A percentile compares a stretch with the other conserved stretches of the same genome.
Conservation (phyloP, 2,888 invertebrate genomes). For the Imbricaverruca yamaguchii region DNA sequence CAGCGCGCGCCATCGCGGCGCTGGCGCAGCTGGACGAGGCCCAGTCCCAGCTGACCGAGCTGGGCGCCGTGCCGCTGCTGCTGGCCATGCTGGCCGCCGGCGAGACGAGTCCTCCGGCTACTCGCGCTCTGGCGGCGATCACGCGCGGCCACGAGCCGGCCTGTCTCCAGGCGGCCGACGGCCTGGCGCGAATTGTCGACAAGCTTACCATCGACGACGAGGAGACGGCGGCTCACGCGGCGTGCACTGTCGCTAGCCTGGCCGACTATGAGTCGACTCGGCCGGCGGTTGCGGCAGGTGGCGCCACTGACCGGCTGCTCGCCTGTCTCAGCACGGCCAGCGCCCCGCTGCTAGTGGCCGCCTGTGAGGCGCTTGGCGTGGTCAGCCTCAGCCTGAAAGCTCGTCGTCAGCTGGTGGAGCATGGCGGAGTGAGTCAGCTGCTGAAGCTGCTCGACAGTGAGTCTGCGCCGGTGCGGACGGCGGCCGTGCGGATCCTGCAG, state of each 20-base stretch:
- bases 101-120: not conserved
- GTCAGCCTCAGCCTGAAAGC: not conserved
- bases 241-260: not conserved
- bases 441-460: not conserved
- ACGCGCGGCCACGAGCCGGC: not conserved
- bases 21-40: not conserved
- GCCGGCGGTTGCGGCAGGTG: not conserved
- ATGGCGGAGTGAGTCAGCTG: not conserved
- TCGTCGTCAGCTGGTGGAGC: not conserved
- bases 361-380: conserved; percentile 1
- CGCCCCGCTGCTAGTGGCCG: not conserved
- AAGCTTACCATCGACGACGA: not conserved
- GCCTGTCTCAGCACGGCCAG: not conserved
- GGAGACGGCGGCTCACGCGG: not conserved
- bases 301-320: not conserved
- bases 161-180: conserved; percentile 10
- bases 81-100: not conserved
- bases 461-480: not conserved
- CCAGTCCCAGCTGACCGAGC: not conserved
- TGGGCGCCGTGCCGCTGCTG: conserved; percentile 13
- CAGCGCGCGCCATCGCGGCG: not conserved
- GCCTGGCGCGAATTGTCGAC: not conserved
- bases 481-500: not conserved
- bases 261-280: not conserved
- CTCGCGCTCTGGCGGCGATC: not conserved